phyloP scores from a whole-genome alignment of 1,140 invertebrate species.

The Trichomalopsis sarcophagae region DNA sequence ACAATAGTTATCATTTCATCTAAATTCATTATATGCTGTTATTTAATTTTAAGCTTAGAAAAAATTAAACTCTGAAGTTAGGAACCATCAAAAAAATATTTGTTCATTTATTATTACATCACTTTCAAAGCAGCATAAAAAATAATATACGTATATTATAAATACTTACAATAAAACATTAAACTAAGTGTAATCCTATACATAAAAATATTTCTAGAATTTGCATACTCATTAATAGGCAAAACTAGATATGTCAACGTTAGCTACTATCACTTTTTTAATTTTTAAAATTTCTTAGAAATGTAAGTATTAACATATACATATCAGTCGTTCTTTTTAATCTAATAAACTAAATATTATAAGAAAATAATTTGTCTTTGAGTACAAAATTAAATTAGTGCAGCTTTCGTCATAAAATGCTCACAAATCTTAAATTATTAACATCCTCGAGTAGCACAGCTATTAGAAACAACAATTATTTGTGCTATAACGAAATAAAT shows the following conservation, averaged over 20 bases:
- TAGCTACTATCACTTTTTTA: too few species aligned
- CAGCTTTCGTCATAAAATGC: background rate
- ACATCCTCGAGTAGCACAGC: background rate
- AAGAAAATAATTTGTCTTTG: background rate
- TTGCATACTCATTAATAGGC: background rate
- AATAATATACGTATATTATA: background rate
- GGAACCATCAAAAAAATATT: conserved; percentile 1
- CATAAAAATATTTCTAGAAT: background rate
- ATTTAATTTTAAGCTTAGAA: background rate
- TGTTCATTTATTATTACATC: conserved; percentile 24
- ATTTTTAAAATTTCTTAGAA: background rate
- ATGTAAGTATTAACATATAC: background rate
- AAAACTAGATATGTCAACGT: background rate
- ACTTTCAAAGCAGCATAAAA: background rate
- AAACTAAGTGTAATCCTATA: background rate
- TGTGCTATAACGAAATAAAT: background rate
- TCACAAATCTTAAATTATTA: conserved; percentile 20
- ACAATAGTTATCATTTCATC: conserved; percentile 13
- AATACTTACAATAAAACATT: background rate
- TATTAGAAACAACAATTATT: background rate
- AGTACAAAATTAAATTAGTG: background rate
- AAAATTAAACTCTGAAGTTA: background rate
- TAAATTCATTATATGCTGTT: conserved; percentile 34
- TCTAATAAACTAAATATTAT: too few species aligned
- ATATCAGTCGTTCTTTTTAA: too few species aligned